phyloP scores from a whole-genome alignment of 2,888 invertebrate genomes.

The Melinopterus prodromus region DNA sequence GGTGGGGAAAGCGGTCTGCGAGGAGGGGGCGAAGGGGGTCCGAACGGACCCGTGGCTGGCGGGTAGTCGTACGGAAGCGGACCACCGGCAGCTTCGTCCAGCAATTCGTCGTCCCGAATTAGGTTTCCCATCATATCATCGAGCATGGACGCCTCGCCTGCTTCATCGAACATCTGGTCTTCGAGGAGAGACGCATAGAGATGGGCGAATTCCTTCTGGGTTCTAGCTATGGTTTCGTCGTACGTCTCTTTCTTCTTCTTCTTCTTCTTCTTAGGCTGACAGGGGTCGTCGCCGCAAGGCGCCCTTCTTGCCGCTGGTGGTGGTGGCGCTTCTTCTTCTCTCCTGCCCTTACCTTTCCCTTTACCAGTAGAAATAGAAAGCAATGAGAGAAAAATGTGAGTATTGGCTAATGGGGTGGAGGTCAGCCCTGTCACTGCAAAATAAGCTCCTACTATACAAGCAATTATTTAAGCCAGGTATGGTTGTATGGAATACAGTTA shows the following conservation, averaged over 20 bases:
- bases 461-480: no score
- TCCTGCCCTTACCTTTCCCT: neutral
- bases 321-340: neutral
- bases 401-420: no score
- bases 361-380: neutral
- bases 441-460: no score
- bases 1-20: neutral
- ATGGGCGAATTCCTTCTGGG: neutral
- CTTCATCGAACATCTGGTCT: neutral
- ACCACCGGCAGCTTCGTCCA: neutral
- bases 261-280: neutral
- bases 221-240: slow-evolving; percentile 5
- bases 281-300: neutral
- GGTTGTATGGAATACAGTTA: no score
- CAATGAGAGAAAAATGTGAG: no score
- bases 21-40: neutral
- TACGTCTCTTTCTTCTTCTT: neutral
- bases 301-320: neutral
- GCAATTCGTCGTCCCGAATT: neutral
- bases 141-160: neutral
- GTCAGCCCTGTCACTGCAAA: no score
- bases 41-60: neutral
- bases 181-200: neutral
- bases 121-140: neutral
- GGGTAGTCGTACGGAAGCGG: neutral